phyloP scores from a whole-genome alignment of 2,113 vertebrate genomes.

The Dromas ardeola region DNA sequence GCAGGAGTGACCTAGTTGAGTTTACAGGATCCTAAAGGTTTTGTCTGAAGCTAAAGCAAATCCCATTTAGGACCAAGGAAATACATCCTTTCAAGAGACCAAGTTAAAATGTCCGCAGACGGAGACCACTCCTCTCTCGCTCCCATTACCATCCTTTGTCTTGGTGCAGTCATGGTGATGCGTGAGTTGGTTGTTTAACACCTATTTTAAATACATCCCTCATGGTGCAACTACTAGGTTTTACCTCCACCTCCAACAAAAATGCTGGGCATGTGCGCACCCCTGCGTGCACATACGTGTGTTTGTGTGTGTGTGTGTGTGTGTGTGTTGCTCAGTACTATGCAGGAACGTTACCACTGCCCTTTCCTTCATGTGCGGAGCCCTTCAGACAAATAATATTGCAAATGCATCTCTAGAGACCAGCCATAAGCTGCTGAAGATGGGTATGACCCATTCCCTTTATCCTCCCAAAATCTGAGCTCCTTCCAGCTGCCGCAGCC shows the following conservation, averaged over 20 bases:
- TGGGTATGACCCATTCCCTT: not conserved
- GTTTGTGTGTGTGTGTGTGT: too few species aligned
- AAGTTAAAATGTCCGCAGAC: constrained; percentile 26
- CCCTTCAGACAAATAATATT: not conserved
- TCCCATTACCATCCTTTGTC: not conserved
- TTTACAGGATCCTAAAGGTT: constrained; percentile 53
- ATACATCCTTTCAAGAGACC: constrained; percentile 54
- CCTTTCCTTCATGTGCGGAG: not conserved
- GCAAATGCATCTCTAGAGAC: not conserved
- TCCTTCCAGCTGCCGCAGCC: not conserved
- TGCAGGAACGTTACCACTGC: not conserved
- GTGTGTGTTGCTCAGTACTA: not conserved
- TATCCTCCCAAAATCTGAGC: not conserved
- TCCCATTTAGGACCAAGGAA: constrained; percentile 40
- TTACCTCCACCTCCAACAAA: not conserved
- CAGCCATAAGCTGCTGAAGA: not conserved
- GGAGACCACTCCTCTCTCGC: not conserved
- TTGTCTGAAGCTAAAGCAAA: constrained; percentile 55
- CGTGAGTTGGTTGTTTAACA: not conserved
- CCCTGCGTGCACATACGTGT: not conserved
- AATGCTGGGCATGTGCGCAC: not conserved
- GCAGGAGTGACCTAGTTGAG: constrained; percentile 54
- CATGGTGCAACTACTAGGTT: not conserved
- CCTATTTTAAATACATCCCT: not conserved
- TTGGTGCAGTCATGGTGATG: not conserved